Evolutionary conservation across 2,113 vertebrate species (phyloP).

Genomic region (Fulmarus glacialis): DNA sequence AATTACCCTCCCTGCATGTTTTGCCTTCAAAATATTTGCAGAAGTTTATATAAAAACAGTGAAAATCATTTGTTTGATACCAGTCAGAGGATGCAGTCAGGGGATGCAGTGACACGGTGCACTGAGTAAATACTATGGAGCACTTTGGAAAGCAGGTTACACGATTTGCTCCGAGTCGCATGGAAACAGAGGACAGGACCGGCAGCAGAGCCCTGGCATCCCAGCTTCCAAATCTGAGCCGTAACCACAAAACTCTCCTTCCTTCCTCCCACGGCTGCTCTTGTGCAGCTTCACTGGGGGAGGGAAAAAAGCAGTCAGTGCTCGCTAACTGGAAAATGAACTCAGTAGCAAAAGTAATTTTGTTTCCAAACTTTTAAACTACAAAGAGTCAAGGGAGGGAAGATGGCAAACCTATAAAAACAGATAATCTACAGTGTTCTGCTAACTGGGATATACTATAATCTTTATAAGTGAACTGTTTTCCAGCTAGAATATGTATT

Average conservation of each 20-base stretch:
- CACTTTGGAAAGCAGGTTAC: background rate
- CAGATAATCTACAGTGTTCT: background rate
- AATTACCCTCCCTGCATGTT: background rate
- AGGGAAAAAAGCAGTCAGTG: background rate
- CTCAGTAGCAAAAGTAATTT: background rate
- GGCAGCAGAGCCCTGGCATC: background rate
- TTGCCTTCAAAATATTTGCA: background rate
- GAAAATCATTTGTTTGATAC: background rate
- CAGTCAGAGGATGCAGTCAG: background rate
- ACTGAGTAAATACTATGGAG: background rate
- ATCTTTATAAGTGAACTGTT: background rate
- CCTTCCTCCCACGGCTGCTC: background rate
- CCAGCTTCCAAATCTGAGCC: background rate
- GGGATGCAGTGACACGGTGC: background rate
- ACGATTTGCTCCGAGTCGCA: fast-evolving
- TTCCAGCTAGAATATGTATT: background rate
- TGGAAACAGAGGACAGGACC: background rate
- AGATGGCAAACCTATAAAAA: background rate
- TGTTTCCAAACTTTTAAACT: background rate
- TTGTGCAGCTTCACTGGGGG: background rate
- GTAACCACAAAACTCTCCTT: conserved; percentile 31
- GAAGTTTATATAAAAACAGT: background rate
- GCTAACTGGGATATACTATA: background rate
- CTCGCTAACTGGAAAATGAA: conserved; percentile 12
- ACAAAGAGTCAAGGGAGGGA: background rate